A percentile compares a stretch with the other conserved stretches of the same genome.
Conservation (phyloP, 2,888 invertebrate genomes). For the Andrena minutula region DNA sequence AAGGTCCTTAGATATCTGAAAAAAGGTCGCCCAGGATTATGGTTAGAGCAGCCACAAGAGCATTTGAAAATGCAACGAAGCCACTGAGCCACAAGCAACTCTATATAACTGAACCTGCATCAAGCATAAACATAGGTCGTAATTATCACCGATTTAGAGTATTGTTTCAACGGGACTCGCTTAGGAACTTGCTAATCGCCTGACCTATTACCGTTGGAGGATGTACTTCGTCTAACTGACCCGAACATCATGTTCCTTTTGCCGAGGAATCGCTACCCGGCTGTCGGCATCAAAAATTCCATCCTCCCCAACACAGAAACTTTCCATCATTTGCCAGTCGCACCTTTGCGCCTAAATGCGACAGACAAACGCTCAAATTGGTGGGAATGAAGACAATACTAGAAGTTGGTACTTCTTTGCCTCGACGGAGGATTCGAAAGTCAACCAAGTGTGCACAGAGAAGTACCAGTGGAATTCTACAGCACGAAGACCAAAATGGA, state of each 20-base stretch:
- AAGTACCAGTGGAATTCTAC: background rate
- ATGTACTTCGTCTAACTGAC: constrained; percentile 34
- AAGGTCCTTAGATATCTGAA: too few relatives aligned
- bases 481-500: background rate
- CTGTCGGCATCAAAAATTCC: constrained; percentile 33
- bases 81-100: constrained; percentile 19
- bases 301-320: constrained; percentile 9
- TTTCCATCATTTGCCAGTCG: constrained; percentile 28
- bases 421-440: background rate
- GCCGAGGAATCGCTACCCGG: background rate
- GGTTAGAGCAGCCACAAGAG: too few relatives aligned
- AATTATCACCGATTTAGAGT: constrained; percentile 77
- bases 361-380: constrained; percentile 39
- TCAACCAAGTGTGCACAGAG: background rate
- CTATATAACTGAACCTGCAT: constrained; percentile 54
- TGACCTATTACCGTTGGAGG: constrained; percentile 48
- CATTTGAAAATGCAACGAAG: constrained; percentile 2
- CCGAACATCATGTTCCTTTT: constrained; percentile 21
- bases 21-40: too few relatives aligned
- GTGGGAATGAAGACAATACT: background rate
- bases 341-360: background rate
- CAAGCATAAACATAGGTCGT: constrained; percentile 17
- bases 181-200: constrained; percentile 65
- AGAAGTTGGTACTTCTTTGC: background rate
- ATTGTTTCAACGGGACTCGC: constrained; percentile 78